Evolutionary conservation across 2,888 invertebrate species (phyloP), one percentile per base, ranked within the genome.

Genomic region (Campoplex capitator): DNA sequence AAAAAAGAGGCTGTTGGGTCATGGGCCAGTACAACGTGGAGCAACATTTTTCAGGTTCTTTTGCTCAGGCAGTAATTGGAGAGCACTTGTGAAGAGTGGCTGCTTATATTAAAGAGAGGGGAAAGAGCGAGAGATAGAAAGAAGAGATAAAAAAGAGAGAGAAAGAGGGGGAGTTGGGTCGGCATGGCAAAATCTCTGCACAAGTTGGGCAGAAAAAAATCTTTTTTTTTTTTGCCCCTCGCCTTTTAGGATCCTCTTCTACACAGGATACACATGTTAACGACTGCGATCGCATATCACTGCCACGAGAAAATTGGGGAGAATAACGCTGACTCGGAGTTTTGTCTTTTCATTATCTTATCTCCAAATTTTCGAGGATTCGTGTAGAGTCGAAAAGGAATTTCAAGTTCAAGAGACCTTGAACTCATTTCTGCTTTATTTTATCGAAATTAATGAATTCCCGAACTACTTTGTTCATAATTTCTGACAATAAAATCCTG

Each of bases 1-100:
- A 23, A 23, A 23, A 45, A 68, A 32, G 67, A 67, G 84, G 58
- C 73, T 83, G 76, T 45, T 71, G 70, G 84, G 78, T 81, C 77
- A 78, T 62, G 77, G 81, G 84, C 45, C 58, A 54, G 54, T 45
- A 75, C 28, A 56, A 42, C 35, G 71, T 54, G 75, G 81, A 32
- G 35, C 70, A 76, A 68, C 78, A 82, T 82, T 71, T 70, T 85
- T 51, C 67, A 86, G 74, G 80, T 51, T 83, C 73, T 82, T 58
- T 56, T 77, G 73, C 84, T 88, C 83, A 76, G 85, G 80, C 80
- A 75, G 88, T 85, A 89, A 89, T 86, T 89, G 87, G 85, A 89
- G 89, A 84, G 85, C 88, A 81, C 85, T 89, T 74, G 83, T 71
- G 76, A 86, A 87, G 84, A 88, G 89, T 89, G 84, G 80, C 88